Base-by-base conservation (phyloP, 2,113 vertebrate species). In the Barnardius zonarius region DNA sequence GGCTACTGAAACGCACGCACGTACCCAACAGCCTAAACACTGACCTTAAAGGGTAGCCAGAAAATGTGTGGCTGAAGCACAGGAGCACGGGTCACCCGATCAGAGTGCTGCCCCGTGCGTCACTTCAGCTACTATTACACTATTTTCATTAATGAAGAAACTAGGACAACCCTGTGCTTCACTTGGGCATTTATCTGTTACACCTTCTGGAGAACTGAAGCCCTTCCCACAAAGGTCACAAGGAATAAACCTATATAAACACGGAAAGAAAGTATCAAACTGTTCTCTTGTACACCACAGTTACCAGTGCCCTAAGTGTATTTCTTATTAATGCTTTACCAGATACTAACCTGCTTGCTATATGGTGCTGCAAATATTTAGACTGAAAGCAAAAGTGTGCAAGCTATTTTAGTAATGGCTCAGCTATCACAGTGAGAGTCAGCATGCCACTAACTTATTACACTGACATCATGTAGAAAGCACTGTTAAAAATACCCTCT, bases 91-190 rank as follows among this genome's bases (percentile, higher is more conserved):
- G 61, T 81, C 69, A 88, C 61, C 31, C 3, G 3, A 74, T 33
- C 72, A 57, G 43, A 69, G 48, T 4, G 17, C 80, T 62, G 72
- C 41, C 79, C 72, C 49, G 24, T 31, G 41, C 44, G 59, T 41
- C 54, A 52, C 63, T 57, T 57, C 68, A 81, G 91, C 49, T 83
- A 64, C 90, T 81, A 46, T 59, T 37, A 70, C 33, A 51, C 35
- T 19, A 18, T 81, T 77, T 80, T 86, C 51, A 86, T 70, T 91
- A 93, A 86, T 75, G 86, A 78, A 83, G 57, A 88, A 90, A 73
- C 44, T n/a, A 49, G 48, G 62, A 67, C 55, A 92, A 37, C 17
- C n/a, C 44, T 22, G 13, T 20, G 31, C 64, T 76, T 70, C 3
- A 78, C 49, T 57, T 73, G n/a, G 88, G 30, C 49, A 69, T 67